These are phyloP conservation scores for Tetrapedia diversipes DNA, from an alignment of 2,888 invertebrate genomes.

Conservation along the genomic window DNA sequence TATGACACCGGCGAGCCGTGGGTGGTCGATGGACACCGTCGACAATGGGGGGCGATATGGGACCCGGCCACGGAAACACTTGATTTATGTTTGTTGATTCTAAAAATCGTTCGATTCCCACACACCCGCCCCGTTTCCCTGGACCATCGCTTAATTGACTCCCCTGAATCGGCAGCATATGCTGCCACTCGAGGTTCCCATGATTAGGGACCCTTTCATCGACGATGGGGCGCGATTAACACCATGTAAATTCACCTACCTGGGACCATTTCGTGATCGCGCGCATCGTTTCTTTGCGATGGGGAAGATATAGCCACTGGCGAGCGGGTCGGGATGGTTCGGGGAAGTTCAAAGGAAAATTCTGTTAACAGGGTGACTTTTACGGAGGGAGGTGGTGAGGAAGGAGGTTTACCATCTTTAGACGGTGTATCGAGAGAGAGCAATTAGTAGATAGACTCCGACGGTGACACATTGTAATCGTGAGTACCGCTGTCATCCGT, in stretches of 20 bases:
- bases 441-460: constrained; percentile 71
- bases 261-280: background rate
- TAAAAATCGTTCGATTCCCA: constrained; percentile 78
- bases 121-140: constrained; percentile 61
- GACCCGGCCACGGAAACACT: constrained; percentile 65
- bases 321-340: too few species aligned
- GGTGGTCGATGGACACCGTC: constrained; percentile 58
- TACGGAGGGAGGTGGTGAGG: too few species aligned
- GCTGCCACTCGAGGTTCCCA: constrained; percentile 76
- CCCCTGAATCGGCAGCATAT: constrained; percentile 69
- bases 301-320: too few species aligned
- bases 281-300: too few species aligned
- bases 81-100: constrained; percentile 79
- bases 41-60: constrained; percentile 32
- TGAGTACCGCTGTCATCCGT: constrained; percentile 42
- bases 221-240: constrained; percentile 15
- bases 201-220: constrained; percentile 57
- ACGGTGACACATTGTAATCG: constrained; percentile 55
- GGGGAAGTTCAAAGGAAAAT: too few species aligned
- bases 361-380: too few species aligned
- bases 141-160: constrained; percentile 71
- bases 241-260: constrained; percentile 29
- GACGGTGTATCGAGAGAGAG: constrained; percentile 36
- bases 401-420: too few species aligned
- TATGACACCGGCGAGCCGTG: constrained; percentile 58